phyloP scores from a whole-genome alignment of 2,113 vertebrate species.

The Plestiodon gilberti region DNA sequence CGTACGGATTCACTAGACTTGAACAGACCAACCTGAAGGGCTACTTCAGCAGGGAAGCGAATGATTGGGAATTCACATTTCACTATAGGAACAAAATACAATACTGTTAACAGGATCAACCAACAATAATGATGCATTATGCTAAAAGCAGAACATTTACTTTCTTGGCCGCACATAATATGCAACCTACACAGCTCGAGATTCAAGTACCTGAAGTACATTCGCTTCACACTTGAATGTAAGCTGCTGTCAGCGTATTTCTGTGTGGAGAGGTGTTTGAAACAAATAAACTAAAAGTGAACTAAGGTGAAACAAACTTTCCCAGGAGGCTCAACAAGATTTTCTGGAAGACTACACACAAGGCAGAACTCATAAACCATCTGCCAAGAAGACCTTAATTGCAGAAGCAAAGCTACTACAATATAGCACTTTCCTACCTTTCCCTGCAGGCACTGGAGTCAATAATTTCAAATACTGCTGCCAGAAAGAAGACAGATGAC shows the following conservation, averaged over 20 bases:
- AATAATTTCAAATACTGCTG: slow-evolving; percentile 28
- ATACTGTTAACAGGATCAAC: neutral
- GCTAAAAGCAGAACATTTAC: neutral
- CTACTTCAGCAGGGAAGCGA: neutral
- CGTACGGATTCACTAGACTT: neutral
- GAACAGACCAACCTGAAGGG: neutral
- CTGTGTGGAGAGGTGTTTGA: no score
- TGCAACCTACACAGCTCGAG: neutral
- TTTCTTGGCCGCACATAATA: neutral
- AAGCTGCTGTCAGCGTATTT: neutral
- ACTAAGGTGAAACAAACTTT: neutral
- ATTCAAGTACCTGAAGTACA: neutral
- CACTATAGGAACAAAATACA: neutral
- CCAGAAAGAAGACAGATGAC: slow-evolving; percentile 2
- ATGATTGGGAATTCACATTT: neutral
- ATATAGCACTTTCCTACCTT: neutral
- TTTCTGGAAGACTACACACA: neutral
- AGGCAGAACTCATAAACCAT: neutral
- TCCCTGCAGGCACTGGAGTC: neutral
- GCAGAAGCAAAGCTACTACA: slow-evolving; percentile 5
- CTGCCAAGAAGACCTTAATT: neutral
- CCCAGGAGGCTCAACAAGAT: neutral
- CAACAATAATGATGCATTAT: neutral
- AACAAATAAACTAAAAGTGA: no score
- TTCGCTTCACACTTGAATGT: no score